Percentiles rank a stretch among this genome's conserved stretches.
These are phyloP conservation scores for Lonchura striata DNA, from an alignment of 2,113 vertebrate genomes.

Conservation along the genomic window DNA sequence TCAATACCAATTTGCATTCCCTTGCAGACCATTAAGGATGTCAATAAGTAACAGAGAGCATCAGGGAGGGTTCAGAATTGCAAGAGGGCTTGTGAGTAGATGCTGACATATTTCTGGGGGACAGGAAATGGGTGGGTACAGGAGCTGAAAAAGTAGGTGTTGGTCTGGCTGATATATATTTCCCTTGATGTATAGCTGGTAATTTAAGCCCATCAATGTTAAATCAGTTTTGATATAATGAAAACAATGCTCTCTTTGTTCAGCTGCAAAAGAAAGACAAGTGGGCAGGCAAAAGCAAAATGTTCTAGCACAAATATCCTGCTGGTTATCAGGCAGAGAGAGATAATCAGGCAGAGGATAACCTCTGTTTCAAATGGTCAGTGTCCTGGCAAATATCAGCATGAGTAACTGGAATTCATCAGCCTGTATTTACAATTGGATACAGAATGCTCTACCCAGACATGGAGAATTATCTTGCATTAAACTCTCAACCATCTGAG, in stretches of 20 bases:
- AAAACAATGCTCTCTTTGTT: slow-evolving; percentile 41
- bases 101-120: neutral
- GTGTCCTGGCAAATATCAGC: slow-evolving; percentile 30
- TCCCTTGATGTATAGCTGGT: slow-evolving; percentile 3
- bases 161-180: slow-evolving; percentile 22
- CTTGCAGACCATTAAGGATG: neutral
- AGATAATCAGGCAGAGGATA: slow-evolving; percentile 21
- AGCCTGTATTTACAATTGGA: neutral
- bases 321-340: slow-evolving; percentile 40
- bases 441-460: neutral
- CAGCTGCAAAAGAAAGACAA: slow-evolving; percentile 24
- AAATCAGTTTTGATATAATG: slow-evolving; percentile 20
- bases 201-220: slow-evolving; percentile 22
- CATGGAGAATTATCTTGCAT: neutral
- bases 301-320: slow-evolving; percentile 47
- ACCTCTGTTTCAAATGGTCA: slow-evolving; percentile 15
- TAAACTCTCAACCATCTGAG: slow-evolving; percentile 22
- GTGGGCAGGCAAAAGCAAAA: slow-evolving; percentile 23
- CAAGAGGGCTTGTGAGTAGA: neutral
- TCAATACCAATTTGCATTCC: slow-evolving; percentile 4
- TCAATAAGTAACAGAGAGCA: slow-evolving; percentile 12
- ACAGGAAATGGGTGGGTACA: neutral
- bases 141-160: neutral
- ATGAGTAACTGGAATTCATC: slow-evolving; percentile 8
- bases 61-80: neutral